Evolutionary conservation across 2,888 invertebrate genomes (phyloP), one percentile per base, ranked within the genome.

Genomic region (Leucophora obtusa): DNA sequence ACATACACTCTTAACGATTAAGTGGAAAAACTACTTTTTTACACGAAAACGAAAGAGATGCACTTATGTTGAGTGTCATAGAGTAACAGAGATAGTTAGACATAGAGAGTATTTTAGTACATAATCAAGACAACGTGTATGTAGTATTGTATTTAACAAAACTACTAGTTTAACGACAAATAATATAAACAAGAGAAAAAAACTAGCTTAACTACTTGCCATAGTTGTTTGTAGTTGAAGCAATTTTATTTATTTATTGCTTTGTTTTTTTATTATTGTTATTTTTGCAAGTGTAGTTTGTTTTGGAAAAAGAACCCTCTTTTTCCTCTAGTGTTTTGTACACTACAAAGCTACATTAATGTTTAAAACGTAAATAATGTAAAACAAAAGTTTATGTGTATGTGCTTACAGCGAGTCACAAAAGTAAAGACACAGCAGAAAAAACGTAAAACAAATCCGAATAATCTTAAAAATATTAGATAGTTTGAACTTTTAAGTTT

Each of bases 1-100:
- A 21, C 53, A 56, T 21, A 38, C 11, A 51, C 18, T 50, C 21
- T 28, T 6, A 59, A 18, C 15, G n/a, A 17, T 68, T 51, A 56
- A 58, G 51, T 58, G 62, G 71, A 62, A 68, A 74, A 80, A 80
- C 75, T 80, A 75, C 68, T 71, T 75, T 56, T 51, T 62, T 35
- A 63, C 80, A 76, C 80, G 80, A 80, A 80, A 80, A 69, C 68
- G 80, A 80, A 68, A 80, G 76, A 80, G 80, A 21, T 62, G 47
- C 54, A 65, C 60, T 66, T 66, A 79, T 54, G 38, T 17, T 50
- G 21, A 3, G 28, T 56, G 18, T 10, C 6, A n/a, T 69, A 28
- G 69, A 5, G 43, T 7, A 58, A 75, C 47, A 47, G 68, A 80
- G 76, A 72, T n/a, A 24, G 0, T 7, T 33, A 60, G 63, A 51